Percentiles rank a stretch among this genome's conserved stretches.
Conservation (phyloP, 2,888 invertebrate species). For the Entomobrya proxima region DNA sequence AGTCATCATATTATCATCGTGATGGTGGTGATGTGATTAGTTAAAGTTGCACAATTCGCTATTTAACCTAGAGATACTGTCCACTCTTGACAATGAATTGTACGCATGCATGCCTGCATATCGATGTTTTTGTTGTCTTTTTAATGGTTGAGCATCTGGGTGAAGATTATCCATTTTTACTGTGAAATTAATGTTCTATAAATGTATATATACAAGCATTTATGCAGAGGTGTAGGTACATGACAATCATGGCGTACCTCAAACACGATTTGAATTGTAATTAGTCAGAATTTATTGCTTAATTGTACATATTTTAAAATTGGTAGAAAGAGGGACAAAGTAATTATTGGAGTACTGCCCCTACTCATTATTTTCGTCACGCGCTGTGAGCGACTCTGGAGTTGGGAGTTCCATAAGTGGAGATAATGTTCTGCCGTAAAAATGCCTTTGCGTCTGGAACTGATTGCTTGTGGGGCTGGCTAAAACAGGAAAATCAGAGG, state of each 20-base stretch:
- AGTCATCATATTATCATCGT: not conserved
- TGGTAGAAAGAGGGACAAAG: not conserved
- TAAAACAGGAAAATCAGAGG: not conserved
- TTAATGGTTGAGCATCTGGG: conserved; percentile 14
- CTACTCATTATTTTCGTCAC: conserved; percentile 35
- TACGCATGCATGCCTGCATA: not conserved
- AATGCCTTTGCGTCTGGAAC: conserved; percentile 27
- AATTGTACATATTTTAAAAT: conserved; percentile 3
- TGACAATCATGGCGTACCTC: not conserved
- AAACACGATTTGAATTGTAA: conserved; percentile 29
- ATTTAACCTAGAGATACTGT: conserved; percentile 50
- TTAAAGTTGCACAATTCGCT: conserved; percentile 40
- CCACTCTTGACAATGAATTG: conserved; percentile 57
- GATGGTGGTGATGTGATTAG: conserved; percentile 19
- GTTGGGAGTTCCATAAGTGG: conserved; percentile 63
- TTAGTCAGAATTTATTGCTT: conserved; percentile 10
- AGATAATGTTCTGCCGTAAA: conserved; percentile 58
- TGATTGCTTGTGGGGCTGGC: not conserved
- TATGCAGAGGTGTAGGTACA: not conserved
- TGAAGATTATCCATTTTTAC: conserved; percentile 23
- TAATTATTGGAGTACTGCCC: not conserved
- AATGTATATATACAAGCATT: not conserved
- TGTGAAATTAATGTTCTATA: not conserved
- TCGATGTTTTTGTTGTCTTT: not conserved
- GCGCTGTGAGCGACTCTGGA: conserved; percentile 56